These are phyloP conservation scores for Chelmon rostratus DNA, from an alignment of 2,797 vertebrate genomes.

Conservation along the genomic window DNA sequence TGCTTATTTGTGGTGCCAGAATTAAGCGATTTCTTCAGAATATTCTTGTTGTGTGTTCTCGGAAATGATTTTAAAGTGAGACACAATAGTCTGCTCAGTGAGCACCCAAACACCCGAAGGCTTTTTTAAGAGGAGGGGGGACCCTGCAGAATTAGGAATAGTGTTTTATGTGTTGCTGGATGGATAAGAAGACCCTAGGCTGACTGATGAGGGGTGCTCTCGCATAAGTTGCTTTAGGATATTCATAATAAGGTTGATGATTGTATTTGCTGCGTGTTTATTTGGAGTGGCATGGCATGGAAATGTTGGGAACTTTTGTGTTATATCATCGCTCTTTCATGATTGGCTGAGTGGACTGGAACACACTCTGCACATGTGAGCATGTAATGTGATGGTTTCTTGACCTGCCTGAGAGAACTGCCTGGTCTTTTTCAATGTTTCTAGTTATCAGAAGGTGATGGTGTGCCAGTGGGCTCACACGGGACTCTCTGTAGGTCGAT, in stretches of 20 bases:
- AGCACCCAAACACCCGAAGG: background rate
- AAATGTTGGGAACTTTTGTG: slow-evolving; percentile 60
- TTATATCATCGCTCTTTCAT: slow-evolving; percentile 69
- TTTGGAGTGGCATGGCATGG: slow-evolving; percentile 11
- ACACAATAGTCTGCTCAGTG: background rate
- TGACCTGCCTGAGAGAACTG: slow-evolving; percentile 26
- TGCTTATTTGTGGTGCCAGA: background rate
- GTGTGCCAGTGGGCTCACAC: background rate
- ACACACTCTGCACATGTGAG: slow-evolving; percentile 64
- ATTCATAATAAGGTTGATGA: background rate
- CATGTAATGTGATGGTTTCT: slow-evolving; percentile 49
- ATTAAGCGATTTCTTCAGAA: background rate
- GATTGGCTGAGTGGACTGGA: slow-evolving; percentile 68
- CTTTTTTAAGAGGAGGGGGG: background rate
- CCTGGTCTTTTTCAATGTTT: slow-evolving; percentile 12
- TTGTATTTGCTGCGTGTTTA: background rate
- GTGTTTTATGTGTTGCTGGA: slow-evolving; percentile 6
- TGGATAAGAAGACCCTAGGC: background rate
- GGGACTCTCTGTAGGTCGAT: background rate
- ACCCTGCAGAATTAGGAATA: background rate
- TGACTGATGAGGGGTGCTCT: background rate
- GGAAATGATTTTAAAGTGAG: background rate
- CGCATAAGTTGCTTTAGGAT: background rate
- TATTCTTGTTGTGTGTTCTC: background rate
- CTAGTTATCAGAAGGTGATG: slow-evolving; percentile 11